Percentiles rank a stretch among this genome's conserved stretches.
Evolutionary conservation across 1,140 invertebrate species (phyloP).

Genomic region (Temnothorax nylanderi): DNA sequence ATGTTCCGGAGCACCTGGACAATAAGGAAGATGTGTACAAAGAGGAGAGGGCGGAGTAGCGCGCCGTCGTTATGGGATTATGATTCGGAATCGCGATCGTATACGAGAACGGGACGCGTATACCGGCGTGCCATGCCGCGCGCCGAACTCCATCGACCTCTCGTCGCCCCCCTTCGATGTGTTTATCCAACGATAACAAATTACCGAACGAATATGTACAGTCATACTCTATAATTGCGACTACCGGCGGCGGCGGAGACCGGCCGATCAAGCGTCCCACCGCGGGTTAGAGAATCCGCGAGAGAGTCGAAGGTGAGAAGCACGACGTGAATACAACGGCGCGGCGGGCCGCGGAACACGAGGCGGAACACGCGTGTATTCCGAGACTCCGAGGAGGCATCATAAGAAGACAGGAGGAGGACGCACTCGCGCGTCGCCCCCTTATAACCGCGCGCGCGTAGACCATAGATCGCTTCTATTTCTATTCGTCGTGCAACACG

Average conservation of each 20-base stretch:
- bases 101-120: not conserved
- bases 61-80: constrained; percentile 61
- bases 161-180: constrained; percentile 71
- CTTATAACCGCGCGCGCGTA: not conserved
- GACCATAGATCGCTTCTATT: constrained; percentile 66
- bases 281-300: constrained; percentile 72
- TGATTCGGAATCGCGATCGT: constrained; percentile 44
- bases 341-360: constrained; percentile 23
- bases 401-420: constrained; percentile 36
- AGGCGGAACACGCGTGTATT: constrained; percentile 42
- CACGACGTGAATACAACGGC: constrained; percentile 60
- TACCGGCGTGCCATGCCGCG: not conserved
- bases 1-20: not conserved
- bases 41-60: constrained; percentile 47
- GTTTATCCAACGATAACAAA: constrained; percentile 83
- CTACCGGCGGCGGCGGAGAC: constrained; percentile 72
- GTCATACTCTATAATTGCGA: constrained; percentile 85
- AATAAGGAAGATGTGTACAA: constrained; percentile 32
- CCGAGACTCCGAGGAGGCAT: constrained; percentile 44
- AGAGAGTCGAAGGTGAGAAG: constrained; percentile 70
- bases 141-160: constrained; percentile 60
- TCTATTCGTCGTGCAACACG: constrained; percentile 68
- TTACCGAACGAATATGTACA: constrained; percentile 82
- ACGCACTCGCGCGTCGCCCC: constrained; percentile 20
- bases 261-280: constrained; percentile 66